A percentile compares a stretch with the other conserved stretches of the same genome.
Evolutionary conservation across 2,113 vertebrate genomes (phyloP).

Genomic region (Bothrops jararaca): DNA sequence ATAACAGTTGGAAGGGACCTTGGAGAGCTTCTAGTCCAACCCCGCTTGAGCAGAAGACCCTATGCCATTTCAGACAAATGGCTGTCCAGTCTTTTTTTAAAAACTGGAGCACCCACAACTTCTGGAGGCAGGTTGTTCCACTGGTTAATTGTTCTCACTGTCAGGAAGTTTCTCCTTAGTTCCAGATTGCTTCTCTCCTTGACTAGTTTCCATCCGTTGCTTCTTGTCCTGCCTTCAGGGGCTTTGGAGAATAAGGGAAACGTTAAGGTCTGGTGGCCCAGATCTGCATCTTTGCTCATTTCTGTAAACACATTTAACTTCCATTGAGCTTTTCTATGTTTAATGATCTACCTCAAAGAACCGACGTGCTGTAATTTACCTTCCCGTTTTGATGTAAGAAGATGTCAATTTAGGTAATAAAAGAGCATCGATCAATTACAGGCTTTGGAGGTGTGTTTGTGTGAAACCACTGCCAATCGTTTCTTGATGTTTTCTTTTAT

Average conservation of each 20-base stretch:
- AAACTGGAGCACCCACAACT: neutral
- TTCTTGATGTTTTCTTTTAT: neutral
- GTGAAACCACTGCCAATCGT: neutral
- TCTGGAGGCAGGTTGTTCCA: neutral
- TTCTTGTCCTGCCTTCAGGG: neutral
- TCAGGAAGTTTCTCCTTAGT: neutral
- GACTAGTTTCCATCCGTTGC: neutral
- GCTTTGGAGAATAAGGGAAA: neutral
- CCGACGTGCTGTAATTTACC: neutral
- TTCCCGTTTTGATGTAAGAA: too few species aligned
- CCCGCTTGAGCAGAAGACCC: too few species aligned
- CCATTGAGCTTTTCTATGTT: neutral
- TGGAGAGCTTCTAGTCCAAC: too few species aligned
- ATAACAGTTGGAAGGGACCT: too few species aligned
- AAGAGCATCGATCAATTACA: neutral
- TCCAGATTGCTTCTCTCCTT: neutral
- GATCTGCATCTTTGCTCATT: neutral
- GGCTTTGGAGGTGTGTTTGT: neutral
- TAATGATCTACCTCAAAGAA: slow-evolving; percentile 19
- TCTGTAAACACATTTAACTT: neutral
- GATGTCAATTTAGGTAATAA: neutral
- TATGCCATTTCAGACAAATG: neutral
- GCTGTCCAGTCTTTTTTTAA: neutral
- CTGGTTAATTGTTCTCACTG: neutral
- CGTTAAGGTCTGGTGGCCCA: neutral